Percentiles rank a stretch among this genome's conserved stretches.
phyloP scores from a whole-genome alignment of 1,140 invertebrate species.

The Palaemon carinicauda region DNA sequence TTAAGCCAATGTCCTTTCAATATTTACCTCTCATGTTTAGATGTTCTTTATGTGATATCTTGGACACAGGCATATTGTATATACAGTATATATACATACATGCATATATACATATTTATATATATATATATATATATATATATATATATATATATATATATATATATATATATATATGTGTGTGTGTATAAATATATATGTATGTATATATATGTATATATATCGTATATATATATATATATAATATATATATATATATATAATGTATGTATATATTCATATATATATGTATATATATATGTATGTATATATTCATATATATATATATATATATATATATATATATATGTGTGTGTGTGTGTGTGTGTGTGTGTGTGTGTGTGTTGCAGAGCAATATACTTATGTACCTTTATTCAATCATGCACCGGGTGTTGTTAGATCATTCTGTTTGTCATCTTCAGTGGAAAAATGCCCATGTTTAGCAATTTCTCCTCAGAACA shows the following conservation, averaged over 20 bases:
- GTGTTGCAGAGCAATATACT: too few relatives aligned
- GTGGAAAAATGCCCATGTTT: too few relatives aligned
- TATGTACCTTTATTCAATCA: too few relatives aligned
- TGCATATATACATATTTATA: not conserved
- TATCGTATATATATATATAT: not conserved
- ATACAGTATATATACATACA: not conserved
- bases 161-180: not conserved
- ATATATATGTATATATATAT: not conserved
- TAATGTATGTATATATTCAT: not conserved
- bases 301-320: not conserved
- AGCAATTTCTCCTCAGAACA: too few relatives aligned
- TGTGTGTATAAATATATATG: not conserved
- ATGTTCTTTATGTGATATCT: not conserved
- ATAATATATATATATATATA: not conserved
- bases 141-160: not conserved
- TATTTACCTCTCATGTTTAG: not conserved
- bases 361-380: too few relatives aligned
- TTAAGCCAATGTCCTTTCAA: too few relatives aligned
- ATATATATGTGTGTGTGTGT: not conserved
- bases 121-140: not conserved
- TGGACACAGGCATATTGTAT: too few relatives aligned
- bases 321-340: constrained; percentile 2
- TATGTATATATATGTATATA: not conserved
- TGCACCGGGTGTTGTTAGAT: too few relatives aligned
- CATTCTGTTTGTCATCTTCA: too few relatives aligned